Base-by-base conservation (phyloP, 2,888 invertebrate genomes). In the Perithous albicinctus region DNA sequence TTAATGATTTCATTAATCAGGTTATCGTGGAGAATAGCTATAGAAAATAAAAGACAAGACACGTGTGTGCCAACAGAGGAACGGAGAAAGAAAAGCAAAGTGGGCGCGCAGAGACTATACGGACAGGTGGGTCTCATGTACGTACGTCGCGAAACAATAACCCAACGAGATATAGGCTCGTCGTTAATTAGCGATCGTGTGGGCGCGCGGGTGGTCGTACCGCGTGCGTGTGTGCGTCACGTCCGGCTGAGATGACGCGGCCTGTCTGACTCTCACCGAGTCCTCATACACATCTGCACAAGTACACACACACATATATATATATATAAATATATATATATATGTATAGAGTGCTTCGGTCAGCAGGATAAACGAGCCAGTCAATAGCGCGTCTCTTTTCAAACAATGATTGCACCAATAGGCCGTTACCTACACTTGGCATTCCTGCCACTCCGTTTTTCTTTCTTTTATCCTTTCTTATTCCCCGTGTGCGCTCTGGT, bases 161-260 rank as follows among this genome's bases (percentile, higher is more conserved):
- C 86, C 87, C 83, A 83, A 85, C 83, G 85, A 80, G 80, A 74
- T 80, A 76, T 67, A 87, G 83, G 87, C 88, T 88, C 88, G 86
- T 87, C 88, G 89, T 91, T 91, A 91, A 91, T 91, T 91, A 91
- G 88, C 86, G 87, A 89, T 88, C 86, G 64, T 43, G 43, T 51
- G 73, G 73, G 87, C 87, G 87, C 88, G 88, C 87, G 88, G 88
- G 87, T 89, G 89, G 87, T 84, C 83, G 81, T 61, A 59, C 67
- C 41, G 64, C 20, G 76, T 78, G 82, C 79, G 81, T 84, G 80
- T 80, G 75, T 81, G 79, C 51, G 56, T 63, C 54, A 72, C 70
- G 70, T 72, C 63, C 70, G 64, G 32, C 70, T 10, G 70, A 72
- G 63, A 72, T 72, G 64, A 70, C 43, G 61, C 70, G 70, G 70